Evolutionary conservation across 1,140 invertebrate genomes (phyloP).

Genomic region (Drosophila fuyamai): DNA sequence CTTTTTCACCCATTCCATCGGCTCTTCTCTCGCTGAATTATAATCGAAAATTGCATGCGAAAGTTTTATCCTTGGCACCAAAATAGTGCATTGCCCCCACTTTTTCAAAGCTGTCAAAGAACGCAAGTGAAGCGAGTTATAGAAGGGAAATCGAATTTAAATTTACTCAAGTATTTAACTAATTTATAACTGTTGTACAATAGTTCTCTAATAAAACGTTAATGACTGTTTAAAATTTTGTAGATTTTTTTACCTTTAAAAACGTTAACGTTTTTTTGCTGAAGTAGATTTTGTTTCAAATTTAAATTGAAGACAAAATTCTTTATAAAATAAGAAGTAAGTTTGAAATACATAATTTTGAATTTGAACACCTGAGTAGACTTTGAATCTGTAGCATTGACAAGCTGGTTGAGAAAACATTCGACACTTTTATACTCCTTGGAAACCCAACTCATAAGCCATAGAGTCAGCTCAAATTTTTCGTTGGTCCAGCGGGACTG

Average conservation of each 20-base stretch:
- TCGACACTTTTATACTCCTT: not conserved
- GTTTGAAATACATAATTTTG: too few species aligned
- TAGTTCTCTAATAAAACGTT: too few species aligned
- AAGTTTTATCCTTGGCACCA: slow-evolving; percentile 73
- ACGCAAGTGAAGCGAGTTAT: slow-evolving; percentile 20
- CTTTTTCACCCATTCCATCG: not conserved
- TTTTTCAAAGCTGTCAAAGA: slow-evolving; percentile 21
- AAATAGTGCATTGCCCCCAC: slow-evolving; percentile 68
- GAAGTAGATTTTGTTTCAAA: too few species aligned
- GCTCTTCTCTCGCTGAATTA: slow-evolving; percentile 4
- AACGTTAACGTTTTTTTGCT: too few species aligned
- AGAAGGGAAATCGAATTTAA: too few species aligned
- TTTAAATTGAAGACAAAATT: too few species aligned
- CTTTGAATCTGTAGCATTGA: not conserved
- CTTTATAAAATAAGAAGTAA: too few species aligned
- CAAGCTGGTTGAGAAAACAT: not conserved
- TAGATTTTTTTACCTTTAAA: too few species aligned
- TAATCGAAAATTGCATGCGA: slow-evolving; percentile 74
- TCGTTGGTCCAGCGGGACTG: not conserved
- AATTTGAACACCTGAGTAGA: not conserved
- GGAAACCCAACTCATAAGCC: not conserved
- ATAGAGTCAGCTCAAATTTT: not conserved
- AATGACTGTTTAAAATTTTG: too few species aligned
- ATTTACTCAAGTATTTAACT: too few species aligned
- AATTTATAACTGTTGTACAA: too few species aligned